Evolutionary conservation across 1,140 invertebrate species (phyloP).

Genomic region (honey bee (Apis mellifera)): DNA sequence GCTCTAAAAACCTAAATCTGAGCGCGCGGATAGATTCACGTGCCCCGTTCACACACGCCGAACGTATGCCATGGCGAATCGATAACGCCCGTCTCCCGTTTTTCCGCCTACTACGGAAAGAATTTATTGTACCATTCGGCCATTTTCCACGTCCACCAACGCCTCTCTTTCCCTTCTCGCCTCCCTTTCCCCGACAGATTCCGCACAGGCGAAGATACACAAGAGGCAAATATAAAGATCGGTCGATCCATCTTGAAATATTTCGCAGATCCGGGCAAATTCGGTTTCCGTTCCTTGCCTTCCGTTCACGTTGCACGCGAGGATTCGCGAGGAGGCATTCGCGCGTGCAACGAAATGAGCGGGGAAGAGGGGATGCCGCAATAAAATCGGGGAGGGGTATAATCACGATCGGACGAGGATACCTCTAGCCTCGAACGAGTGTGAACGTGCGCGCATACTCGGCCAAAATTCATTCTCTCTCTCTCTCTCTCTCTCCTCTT

Average conservation of each 20-base stretch:
- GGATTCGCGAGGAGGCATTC: slow-evolving; percentile 35
- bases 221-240: too few species aligned
- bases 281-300: too few species aligned
- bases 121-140: not conserved
- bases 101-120: not conserved
- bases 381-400: slow-evolving; percentile 73
- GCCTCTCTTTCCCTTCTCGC: too few species aligned
- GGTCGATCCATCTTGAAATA: too few species aligned
- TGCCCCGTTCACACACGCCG: not conserved
- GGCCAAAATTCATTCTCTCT: slow-evolving; percentile 20
- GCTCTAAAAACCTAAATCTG: slow-evolving; percentile 63
- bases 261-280: too few species aligned
- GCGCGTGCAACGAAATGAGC: not conserved
- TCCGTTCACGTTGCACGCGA: not conserved
- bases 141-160: too few species aligned
- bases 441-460: slow-evolving; percentile 39
- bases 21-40: slow-evolving; percentile 24
- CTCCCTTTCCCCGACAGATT: not conserved
- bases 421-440: slow-evolving; percentile 32
- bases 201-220: too few species aligned
- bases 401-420: slow-evolving; percentile 69
- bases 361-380: slow-evolving; percentile 50
- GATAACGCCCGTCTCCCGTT: slow-evolving; percentile 18
- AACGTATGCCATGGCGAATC: slow-evolving; percentile 1
- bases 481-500: slow-evolving; percentile 30